These are phyloP conservation scores for Tricholauxania praeusta DNA, from an alignment of 2,888 invertebrate genomes.

Conservation along the genomic window DNA sequence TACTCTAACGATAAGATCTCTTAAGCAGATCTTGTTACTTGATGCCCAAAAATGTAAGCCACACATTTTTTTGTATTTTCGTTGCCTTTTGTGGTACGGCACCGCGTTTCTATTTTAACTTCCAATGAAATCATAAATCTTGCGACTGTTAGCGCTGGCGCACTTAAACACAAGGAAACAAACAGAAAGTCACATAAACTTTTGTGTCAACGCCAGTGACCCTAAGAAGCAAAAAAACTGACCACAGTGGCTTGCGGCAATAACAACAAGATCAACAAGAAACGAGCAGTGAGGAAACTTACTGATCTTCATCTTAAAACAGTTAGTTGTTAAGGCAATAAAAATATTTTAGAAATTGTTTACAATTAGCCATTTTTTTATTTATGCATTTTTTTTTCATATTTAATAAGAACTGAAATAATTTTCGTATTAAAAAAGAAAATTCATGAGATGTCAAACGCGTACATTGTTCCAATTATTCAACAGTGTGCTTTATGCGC, in stretches of 20 bases:
- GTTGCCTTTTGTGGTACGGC: no score
- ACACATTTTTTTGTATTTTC: no score
- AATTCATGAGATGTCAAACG: conserved; percentile 9
- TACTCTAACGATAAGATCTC: no score
- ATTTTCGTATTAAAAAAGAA: background rate
- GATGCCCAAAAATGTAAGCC: no score
- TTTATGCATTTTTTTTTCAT: background rate
- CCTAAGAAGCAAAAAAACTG: background rate
- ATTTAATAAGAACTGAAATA: no score
- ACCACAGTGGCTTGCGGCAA: background rate
- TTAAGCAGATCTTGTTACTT: no score
- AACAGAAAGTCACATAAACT: background rate
- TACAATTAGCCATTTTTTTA: background rate
- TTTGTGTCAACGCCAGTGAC: conserved; percentile 12
- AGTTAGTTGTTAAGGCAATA: background rate
- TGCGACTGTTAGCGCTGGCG: no score
- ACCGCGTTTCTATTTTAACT: background rate
- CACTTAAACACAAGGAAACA: background rate
- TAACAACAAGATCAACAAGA: background rate
- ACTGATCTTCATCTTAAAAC: conserved; percentile 20
- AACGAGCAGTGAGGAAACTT: background rate
- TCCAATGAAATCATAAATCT: conserved; percentile 25
- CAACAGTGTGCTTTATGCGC: background rate
- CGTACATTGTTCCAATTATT: conserved; percentile 17
- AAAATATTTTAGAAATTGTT: conserved; percentile 9